Evolutionary conservation across 1,140 invertebrate genomes (phyloP).

Genomic region (Polypedilum vanderplanki): DNA sequence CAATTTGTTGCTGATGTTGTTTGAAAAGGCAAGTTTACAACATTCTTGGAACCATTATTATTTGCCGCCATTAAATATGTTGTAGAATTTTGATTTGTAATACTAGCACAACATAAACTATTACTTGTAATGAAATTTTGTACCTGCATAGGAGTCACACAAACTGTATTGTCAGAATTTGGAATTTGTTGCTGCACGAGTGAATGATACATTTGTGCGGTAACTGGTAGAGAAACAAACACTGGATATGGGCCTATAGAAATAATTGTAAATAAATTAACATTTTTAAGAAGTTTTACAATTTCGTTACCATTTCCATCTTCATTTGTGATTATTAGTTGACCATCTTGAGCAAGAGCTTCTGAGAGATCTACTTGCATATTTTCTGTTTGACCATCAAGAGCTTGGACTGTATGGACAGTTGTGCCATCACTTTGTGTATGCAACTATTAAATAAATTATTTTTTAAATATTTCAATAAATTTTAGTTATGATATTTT

Average conservation of each 20-base stretch:
- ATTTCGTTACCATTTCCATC: conserved; percentile 87
- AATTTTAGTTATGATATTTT: background rate
- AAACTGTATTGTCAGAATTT: conserved; percentile 69
- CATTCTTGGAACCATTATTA: background rate
- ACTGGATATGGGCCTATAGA: conserved; percentile 63
- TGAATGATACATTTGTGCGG: conserved; percentile 92
- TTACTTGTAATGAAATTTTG: conserved; percentile 38
- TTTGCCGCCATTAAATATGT: background rate
- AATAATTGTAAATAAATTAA: too few relatives aligned
- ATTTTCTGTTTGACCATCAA: conserved; percentile 55
- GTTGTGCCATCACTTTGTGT: conserved; percentile 63
- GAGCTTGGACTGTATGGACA: conserved; percentile 71
- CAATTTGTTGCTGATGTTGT: background rate
- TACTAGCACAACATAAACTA: conserved; percentile 21
- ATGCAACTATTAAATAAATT: conserved; percentile 55
- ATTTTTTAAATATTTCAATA: too few relatives aligned
- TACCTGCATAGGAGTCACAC: conserved; percentile 75
- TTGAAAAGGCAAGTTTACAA: background rate
- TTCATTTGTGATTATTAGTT: conserved; percentile 90
- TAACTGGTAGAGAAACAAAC: conserved; percentile 87
- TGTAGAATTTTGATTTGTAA: background rate
- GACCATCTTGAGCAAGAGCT: conserved; percentile 83
- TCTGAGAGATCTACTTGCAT: conserved; percentile 82
- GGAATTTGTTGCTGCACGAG: conserved; percentile 77
- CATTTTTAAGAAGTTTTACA: conserved; percentile 20